Evolutionary conservation across 2,113 vertebrate genomes (phyloP), one percentile per base, ranked within the genome.

Genomic region (Sardina pilchardus): DNA sequence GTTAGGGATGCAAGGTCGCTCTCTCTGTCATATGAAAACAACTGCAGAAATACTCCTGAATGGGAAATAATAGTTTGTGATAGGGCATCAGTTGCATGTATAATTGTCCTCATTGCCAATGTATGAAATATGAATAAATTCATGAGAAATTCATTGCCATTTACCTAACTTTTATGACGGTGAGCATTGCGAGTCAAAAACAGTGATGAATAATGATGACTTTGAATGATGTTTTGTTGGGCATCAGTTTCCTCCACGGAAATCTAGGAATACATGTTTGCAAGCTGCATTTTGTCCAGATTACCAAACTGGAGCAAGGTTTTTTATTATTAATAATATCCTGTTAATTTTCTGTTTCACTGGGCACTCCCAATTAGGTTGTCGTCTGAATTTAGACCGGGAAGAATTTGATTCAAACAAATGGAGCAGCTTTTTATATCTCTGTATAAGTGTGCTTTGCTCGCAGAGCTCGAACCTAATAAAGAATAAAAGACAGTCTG

Each of bases 341-440:
- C 83, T 75, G 83, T 85, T 87, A 85, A 87, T 87, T 87, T 87
- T 87, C 86, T 85, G 83, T 85, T 87, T 85, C 80, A 87, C 83
- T 85, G 86, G 86, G 83, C 83, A 82, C 59, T 82, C 56, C 86
- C 83, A 85, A 87, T 87, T 87, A 85, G 50, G 39, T 17, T 84
- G 45, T 82, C 44, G 43, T 67, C 80, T 82, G 81, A 83, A 84
- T 84, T 84, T 80, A 84, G 75, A 87, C 71, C 56, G 24, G 82
- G 71, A 87, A 84, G 19, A 85, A 87, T 82, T 82, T 85, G 83
- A 87, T 85, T 85, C 80, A 87, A 78, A 87, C n/a, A 87, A 26
- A 63, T 44, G 26, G 82, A 43, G n/a, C 47, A 82, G 83, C 24
- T 78, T 39, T 67, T 63, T 87, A 84, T 87, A 87, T 82, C 53